Conservation (phyloP, 92 coral and sea anemone genomes). For the Diadumene lineata region DNA sequence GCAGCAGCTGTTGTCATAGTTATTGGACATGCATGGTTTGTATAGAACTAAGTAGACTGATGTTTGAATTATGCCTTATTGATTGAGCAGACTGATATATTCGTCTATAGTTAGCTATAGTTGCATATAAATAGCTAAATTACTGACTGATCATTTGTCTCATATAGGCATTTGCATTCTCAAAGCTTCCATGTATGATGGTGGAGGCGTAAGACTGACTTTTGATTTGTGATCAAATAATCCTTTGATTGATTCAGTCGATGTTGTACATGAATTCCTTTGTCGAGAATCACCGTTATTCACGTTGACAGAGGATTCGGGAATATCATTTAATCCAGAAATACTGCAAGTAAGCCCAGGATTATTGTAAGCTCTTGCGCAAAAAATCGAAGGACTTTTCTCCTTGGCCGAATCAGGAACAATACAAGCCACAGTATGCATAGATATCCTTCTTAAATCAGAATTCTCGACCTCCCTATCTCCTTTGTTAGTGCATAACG, state of each 20-base stretch:
- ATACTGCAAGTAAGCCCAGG: slow-evolving; percentile 11
- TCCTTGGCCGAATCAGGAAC: slow-evolving; percentile 66
- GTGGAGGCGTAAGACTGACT: slow-evolving; percentile 51
- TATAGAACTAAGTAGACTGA: too few relatives aligned
- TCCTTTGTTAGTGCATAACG: slow-evolving; percentile 45
- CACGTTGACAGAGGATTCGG: background rate
- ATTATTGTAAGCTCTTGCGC: slow-evolving; percentile 19
- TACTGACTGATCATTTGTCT: background rate
- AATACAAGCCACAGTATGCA: slow-evolving; percentile 58
- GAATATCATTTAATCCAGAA: slow-evolving; percentile 14
- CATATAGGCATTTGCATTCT: slow-evolving; percentile 40
- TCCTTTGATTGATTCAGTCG: background rate
- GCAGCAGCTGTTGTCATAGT: too few relatives aligned
- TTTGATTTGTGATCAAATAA: slow-evolving; percentile 12
- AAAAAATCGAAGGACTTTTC: slow-evolving; percentile 65
- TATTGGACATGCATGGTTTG: too few relatives aligned
- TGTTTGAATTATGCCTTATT: too few relatives aligned
- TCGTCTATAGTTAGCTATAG: too few relatives aligned
- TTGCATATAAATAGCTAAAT: too few relatives aligned
- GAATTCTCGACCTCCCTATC: slow-evolving; percentile 25
- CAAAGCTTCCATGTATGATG: slow-evolving; percentile 74
- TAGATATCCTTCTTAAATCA: slow-evolving; percentile 34
- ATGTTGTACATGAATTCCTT: background rate
- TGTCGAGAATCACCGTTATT: background rate
- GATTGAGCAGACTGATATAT: too few relatives aligned